Evolutionary conservation across 2,113 vertebrate genomes (phyloP).

Genomic region (Sinocyclocheilus maitianheensis): DNA sequence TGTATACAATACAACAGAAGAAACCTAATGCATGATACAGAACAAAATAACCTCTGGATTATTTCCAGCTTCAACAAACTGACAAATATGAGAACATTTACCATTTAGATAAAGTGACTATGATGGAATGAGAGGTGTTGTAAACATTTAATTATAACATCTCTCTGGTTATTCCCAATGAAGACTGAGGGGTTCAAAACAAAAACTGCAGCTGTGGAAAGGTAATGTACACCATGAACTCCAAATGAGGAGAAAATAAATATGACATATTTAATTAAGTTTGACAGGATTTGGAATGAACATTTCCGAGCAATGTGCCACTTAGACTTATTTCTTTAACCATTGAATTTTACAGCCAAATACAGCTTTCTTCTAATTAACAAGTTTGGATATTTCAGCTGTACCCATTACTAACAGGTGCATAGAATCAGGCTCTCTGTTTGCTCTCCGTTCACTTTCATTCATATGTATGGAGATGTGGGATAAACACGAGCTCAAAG

Average conservation of each 20-base stretch:
- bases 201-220: not conserved
- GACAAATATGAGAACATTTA: constrained; percentile 6
- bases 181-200: not conserved
- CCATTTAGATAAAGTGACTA: not conserved
- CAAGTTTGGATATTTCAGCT: constrained; percentile 11
- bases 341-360: not conserved
- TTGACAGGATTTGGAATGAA: constrained; percentile 15
- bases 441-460: not conserved
- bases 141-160: constrained; percentile 19
- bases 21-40: constrained; percentile 24
- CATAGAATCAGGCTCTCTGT: not conserved
- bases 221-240: not conserved
- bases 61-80: constrained; percentile 5
- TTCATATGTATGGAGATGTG: not conserved
- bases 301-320: not conserved
- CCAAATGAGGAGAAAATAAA: not conserved
- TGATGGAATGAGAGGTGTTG: constrained; percentile 16
- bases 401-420: constrained; percentile 7
- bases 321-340: constrained; percentile 1
- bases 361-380: not conserved
- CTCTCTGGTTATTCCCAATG: not conserved
- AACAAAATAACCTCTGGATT: not conserved
- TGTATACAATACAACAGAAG: constrained; percentile 5
- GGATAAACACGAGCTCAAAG: not conserved
- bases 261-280: not conserved